These are phyloP conservation scores for Athalia circularis DNA, from an alignment of 2,888 invertebrate genomes.

Conservation along the genomic window DNA sequence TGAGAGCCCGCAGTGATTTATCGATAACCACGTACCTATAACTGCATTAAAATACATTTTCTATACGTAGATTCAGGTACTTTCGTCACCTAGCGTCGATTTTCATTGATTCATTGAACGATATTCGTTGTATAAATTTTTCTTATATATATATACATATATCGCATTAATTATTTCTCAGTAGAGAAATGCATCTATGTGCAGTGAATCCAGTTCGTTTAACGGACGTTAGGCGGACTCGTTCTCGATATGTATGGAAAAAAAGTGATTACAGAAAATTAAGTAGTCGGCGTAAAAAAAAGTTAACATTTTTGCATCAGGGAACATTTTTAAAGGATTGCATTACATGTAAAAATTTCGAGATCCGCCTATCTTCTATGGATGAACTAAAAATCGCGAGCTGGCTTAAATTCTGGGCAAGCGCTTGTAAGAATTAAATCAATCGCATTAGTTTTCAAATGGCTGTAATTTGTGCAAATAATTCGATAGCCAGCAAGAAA, in stretches of 20 bases:
- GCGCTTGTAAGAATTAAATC: conserved; percentile 35
- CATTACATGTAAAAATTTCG: not conserved
- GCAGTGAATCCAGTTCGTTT: conserved; percentile 24
- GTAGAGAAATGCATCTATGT: conserved; percentile 9
- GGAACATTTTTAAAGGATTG: not conserved
- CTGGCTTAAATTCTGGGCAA: conserved; percentile 31
- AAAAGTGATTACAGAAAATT: not conserved
- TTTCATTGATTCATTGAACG: conserved; percentile 32
- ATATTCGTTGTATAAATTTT: not conserved
- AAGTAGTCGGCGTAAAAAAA: not conserved
- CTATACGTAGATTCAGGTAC: conserved; percentile 54
- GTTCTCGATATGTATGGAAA: not conserved
- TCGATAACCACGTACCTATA: conserved; percentile 48
- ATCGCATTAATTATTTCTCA: not conserved
- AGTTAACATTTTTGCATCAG: not conserved
- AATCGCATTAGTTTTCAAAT: conserved; percentile 49
- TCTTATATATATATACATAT: not conserved
- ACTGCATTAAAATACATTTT: conserved; percentile 54
- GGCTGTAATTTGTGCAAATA: conserved; percentile 68
- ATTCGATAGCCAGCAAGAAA: conserved; percentile 59
- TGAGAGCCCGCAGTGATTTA: conserved; percentile 60
- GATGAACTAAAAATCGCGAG: conserved; percentile 21
- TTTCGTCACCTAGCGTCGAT: conserved; percentile 36
- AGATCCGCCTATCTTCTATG: conserved; percentile 2
- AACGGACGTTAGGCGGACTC: conserved; percentile 8